Evolutionary conservation across 2,888 invertebrate genomes (phyloP).

Genomic region (Subacronicta megacephala): DNA sequence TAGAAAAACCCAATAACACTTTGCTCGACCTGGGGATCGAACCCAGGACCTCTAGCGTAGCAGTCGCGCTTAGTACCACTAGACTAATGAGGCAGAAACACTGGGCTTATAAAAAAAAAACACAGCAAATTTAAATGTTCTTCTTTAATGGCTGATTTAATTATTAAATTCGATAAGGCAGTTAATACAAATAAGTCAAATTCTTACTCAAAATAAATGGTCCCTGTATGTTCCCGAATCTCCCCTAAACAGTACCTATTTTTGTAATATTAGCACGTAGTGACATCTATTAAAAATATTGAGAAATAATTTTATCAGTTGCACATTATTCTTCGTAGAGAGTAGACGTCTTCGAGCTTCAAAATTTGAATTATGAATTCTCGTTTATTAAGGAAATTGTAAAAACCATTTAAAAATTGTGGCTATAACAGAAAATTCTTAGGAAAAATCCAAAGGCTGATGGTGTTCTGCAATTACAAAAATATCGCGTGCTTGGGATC

Average conservation of each 20-base stretch:
- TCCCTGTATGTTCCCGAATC: constrained; percentile 54
- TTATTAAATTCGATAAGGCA: constrained; percentile 71
- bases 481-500: constrained; percentile 87
- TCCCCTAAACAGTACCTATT: constrained; percentile 29
- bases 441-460: constrained; percentile 42
- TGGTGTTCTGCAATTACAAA: constrained; percentile 66
- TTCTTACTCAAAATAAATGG: constrained; percentile 26
- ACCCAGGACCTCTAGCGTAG: too few species aligned
- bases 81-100: too few species aligned
- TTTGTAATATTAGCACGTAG: constrained; percentile 5
- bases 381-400: background rate
- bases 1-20: too few species aligned
- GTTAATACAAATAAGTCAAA: constrained; percentile 46
- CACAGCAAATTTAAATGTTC: constrained; percentile 25
- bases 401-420: constrained; percentile 13
- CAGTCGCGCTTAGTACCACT: too few species aligned
- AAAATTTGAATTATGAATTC: constrained; percentile 6
- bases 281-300: constrained; percentile 4
- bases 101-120: too few species aligned
- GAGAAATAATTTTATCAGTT: constrained; percentile 12
- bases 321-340: constrained; percentile 4
- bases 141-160: constrained; percentile 55
- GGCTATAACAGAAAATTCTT: constrained; percentile 43
- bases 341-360: constrained; percentile 29
- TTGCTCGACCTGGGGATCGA: too few species aligned